Evolutionary conservation across 2,888 invertebrate genomes (phyloP).

Genomic region (Melolontha melolontha): DNA sequence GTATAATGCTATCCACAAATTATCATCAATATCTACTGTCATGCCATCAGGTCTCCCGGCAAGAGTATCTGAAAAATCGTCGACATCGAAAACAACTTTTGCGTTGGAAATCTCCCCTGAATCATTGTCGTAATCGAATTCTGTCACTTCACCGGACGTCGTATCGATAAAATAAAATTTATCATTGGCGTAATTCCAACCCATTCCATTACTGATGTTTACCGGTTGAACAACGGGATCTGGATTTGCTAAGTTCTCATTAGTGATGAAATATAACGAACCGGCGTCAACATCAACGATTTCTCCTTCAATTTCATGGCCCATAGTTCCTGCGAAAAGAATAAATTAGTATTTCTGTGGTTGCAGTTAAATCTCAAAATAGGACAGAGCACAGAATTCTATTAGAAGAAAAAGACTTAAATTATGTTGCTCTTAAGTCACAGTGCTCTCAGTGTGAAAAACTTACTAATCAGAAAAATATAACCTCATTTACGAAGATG

Average conservation of each 20-base stretch:
- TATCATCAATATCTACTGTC: constrained; percentile 82
- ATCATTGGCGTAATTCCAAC: constrained; percentile 78
- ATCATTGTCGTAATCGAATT: constrained; percentile 76
- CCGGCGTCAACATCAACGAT: constrained; percentile 69
- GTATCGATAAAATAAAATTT: constrained; percentile 86
- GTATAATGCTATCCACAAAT: constrained; percentile 81
- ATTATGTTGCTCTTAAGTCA: too few relatives aligned
- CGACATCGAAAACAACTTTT: constrained; percentile 53
- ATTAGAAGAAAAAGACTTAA: too few relatives aligned
- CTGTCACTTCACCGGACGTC: constrained; percentile 73
- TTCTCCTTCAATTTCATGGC: constrained; percentile 66
- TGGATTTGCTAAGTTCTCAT: constrained; percentile 58
- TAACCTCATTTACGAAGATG: too few relatives aligned
- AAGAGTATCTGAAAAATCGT: constrained; percentile 40
- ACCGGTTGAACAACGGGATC: constrained; percentile 64
- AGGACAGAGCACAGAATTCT: too few relatives aligned
- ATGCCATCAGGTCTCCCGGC: constrained; percentile 67
- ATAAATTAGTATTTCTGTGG: neutral
- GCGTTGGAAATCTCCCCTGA: constrained; percentile 66
- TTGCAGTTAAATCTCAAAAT: too few relatives aligned
- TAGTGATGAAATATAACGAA: constrained; percentile 70
- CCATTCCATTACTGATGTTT: constrained; percentile 82
- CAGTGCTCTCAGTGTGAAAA: too few relatives aligned
- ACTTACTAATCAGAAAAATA: too few relatives aligned
- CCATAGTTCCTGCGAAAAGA: constrained; percentile 72